A percentile compares a stretch with the other conserved stretches of the same genome.
Conservation (phyloP, 2,797 vertebrate species). For the Columba guinea region DNA sequence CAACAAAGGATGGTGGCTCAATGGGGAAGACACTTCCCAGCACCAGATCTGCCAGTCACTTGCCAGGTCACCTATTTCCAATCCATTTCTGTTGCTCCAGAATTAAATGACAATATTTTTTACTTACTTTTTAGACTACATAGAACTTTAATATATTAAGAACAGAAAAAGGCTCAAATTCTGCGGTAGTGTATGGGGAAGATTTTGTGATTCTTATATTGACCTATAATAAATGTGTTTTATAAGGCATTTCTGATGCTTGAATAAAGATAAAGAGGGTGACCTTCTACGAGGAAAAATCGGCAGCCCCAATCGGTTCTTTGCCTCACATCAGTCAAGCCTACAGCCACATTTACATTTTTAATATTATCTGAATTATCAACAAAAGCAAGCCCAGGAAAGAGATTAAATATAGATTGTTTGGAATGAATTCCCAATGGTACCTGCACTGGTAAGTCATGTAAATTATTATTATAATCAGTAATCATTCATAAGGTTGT, state of each 20-base stretch:
- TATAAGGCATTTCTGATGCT: background rate
- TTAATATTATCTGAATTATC: constrained; percentile 5
- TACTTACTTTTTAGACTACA: background rate
- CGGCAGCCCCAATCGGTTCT: background rate
- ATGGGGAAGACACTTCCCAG: background rate
- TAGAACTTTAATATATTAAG: background rate
- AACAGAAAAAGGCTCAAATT: background rate
- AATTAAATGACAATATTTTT: background rate
- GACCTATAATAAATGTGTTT: background rate
- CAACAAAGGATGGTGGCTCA: background rate
- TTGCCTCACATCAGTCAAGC: background rate
- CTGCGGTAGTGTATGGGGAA: background rate
- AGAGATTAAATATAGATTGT: background rate
- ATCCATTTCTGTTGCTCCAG: background rate
- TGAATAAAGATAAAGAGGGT: background rate
- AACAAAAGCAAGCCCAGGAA: background rate
- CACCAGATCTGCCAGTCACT: background rate
- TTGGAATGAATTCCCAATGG: background rate
- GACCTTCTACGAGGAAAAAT: background rate
- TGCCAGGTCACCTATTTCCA: background rate
- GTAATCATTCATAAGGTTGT: background rate
- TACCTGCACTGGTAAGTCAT: background rate
- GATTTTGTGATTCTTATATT: background rate
- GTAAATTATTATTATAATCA: background rate
- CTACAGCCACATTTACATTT: background rate